These are phyloP conservation scores for Pyrocoelia pectoralis DNA, from an alignment of 2,888 invertebrate species.

Conservation along the genomic window DNA sequence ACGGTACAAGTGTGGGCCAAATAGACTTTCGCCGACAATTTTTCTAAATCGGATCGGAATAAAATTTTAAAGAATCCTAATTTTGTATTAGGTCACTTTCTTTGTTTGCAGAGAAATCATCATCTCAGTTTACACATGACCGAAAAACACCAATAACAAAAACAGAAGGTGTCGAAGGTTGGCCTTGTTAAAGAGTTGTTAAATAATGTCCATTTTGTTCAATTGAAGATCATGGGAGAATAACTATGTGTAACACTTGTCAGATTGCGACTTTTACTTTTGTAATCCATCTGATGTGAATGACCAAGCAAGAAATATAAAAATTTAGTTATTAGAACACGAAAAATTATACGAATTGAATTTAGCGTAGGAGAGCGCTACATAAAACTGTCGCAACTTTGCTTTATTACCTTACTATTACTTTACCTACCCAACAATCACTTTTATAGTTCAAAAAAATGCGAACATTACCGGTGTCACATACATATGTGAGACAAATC, in stretches of 20 bases:
- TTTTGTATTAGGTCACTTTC: conserved; percentile 12
- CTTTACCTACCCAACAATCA: conserved; percentile 11
- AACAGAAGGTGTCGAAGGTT: neutral
- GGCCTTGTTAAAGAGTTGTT: neutral
- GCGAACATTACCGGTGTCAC: conserved; percentile 11
- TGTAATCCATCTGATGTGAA: conserved; percentile 22
- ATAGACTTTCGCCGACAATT: conserved; percentile 21
- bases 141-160: conserved; percentile 17
- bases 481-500: conserved; percentile 1
- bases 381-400: conserved; percentile 22
- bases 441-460: conserved; percentile 16
- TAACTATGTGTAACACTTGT: conserved; percentile 26
- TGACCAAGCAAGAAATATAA: conserved; percentile 16
- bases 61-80: too few relatives aligned
- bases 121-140: conserved; percentile 8
- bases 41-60: too few relatives aligned
- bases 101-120: conserved; percentile 13
- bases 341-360: conserved; percentile 20
- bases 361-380: conserved; percentile 19
- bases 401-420: conserved; percentile 16
- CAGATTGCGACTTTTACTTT: conserved; percentile 23
- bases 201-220: neutral
- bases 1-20: conserved; percentile 31
- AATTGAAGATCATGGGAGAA: conserved; percentile 22
- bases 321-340: conserved; percentile 6